Evolutionary conservation across 2,113 vertebrate genomes (phyloP), one percentile per base, ranked within the genome.

Genomic region (Bubalus kerabau): DNA sequence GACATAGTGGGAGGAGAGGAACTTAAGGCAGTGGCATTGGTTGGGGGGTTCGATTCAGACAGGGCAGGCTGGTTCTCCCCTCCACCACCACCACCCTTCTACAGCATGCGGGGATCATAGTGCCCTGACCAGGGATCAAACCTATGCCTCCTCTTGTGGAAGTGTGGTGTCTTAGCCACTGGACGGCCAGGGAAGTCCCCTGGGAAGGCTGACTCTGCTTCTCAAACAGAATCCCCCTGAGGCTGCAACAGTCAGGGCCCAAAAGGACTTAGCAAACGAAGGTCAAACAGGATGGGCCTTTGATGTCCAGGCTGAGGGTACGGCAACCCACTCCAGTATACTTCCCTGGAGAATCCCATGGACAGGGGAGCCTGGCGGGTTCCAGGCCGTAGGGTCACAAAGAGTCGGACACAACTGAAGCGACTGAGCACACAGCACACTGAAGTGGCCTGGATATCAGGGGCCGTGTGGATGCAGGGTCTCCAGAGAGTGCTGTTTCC

Each of bases 31-130:
- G 32, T 26, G 94, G 17, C 40, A 16, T 1, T 2, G 0, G 16
- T 36, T 46, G 6, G 13, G 10, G 24, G 40, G 17, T n/a, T 43
- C 10, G 2, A 36, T 46, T 67, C 48, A 54, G 36, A n/a, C 76
- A 28, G 36, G 28, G 30, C 16, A 32, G 23, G 64, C 36, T 74
- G 21, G 36, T 43, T 74, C 71, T 14, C 71, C 36, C 36, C 5
- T 6, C 67, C 19, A 6, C 21, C 36, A 6, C 67, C 36, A 24
- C 11, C 71, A 43, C 71, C 71, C 36, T 0, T 0, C 71, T 36
- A 43, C 0, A 2, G 71, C 71, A 24, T 1, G 11, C 0, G 2
- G 23, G 21, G 11, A 43, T 43, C 36, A 24, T 74, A 74, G 71
- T 74, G 23, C 71, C 10, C 71, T 24, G 71, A 74, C 36, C 71